phyloP scores from a whole-genome alignment of 2,888 invertebrate genomes.

The Erpobdella octoculata region DNA sequence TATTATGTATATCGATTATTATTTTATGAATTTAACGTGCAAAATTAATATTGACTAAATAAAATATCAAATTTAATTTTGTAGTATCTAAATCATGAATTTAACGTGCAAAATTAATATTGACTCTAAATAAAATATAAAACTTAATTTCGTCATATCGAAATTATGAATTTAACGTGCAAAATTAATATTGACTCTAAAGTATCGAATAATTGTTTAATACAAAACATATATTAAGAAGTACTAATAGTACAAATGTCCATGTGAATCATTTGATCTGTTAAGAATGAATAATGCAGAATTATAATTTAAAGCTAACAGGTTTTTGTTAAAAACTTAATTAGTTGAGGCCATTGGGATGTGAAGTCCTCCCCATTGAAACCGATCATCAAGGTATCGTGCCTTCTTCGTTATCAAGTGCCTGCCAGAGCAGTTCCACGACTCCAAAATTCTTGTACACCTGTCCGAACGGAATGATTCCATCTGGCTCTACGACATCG shows the following conservation, averaged over 20 bases:
- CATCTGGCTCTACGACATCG: not conserved
- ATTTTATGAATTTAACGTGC: not conserved
- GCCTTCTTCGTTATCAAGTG: constrained; percentile 49
- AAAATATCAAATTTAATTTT: too few relatives aligned
- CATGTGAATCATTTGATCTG: not conserved
- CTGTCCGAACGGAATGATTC: constrained; percentile 1
- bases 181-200: too few relatives aligned
- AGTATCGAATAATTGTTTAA: too few relatives aligned
- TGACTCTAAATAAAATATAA: too few relatives aligned
- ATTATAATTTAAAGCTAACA: not conserved
- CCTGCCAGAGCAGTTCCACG: not conserved
- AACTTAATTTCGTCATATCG: too few relatives aligned
- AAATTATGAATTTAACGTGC: too few relatives aligned
- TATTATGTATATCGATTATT: not conserved
- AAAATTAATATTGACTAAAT: too few relatives aligned
- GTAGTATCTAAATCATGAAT: too few relatives aligned
- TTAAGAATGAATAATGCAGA: too few relatives aligned
- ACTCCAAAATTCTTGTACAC: not conserved
- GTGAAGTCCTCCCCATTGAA: constrained; percentile 61
- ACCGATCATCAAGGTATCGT: constrained; percentile 65
- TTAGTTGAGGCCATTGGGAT: constrained; percentile 66
- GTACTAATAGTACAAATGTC: not conserved
- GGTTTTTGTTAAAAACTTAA: too few relatives aligned
- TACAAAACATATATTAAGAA: too few relatives aligned
- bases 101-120: too few relatives aligned